Conservation (phyloP, 2,888 invertebrate species). For the Achlya flavicornis region DNA sequence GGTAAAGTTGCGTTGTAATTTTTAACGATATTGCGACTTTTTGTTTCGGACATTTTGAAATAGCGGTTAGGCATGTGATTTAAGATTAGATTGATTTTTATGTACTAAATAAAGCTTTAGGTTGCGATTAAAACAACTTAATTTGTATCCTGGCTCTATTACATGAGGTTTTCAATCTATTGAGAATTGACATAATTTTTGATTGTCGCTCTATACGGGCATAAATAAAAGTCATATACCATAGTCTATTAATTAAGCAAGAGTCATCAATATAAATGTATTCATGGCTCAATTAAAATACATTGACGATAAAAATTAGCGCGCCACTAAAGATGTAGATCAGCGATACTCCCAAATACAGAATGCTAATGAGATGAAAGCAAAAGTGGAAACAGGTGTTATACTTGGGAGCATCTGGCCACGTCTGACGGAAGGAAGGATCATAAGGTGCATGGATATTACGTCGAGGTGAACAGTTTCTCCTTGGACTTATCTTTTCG, state of each 20-base stretch:
- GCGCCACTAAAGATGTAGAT: background rate
- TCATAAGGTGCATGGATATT: slow-evolving; percentile 32
- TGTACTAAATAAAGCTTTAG: background rate
- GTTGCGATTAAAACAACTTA: too few species aligned
- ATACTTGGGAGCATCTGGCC: background rate
- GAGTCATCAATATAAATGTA: background rate
- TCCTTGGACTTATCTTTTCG: slow-evolving; percentile 26
- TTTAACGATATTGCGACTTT: background rate
- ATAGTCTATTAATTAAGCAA: too few species aligned
- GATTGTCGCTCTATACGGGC: too few species aligned
- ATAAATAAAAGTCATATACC: too few species aligned
- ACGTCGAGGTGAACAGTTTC: slow-evolving; percentile 58
- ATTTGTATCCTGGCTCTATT: too few species aligned
- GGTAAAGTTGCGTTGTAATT: background rate
- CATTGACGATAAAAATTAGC: background rate
- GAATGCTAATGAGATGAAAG: background rate
- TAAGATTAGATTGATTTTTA: background rate
- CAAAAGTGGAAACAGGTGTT: slow-evolving; percentile 23
- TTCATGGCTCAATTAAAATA: background rate
- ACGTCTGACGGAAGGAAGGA: slow-evolving; percentile 60
- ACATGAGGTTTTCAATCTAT: too few species aligned
- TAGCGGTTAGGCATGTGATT: too few species aligned
- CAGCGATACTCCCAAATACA: slow-evolving; percentile 10
- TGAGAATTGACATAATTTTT: too few species aligned
- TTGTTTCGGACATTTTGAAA: background rate